Conservation (phyloP, 2,797 vertebrate genomes). For the Rhincodon typus region DNA sequence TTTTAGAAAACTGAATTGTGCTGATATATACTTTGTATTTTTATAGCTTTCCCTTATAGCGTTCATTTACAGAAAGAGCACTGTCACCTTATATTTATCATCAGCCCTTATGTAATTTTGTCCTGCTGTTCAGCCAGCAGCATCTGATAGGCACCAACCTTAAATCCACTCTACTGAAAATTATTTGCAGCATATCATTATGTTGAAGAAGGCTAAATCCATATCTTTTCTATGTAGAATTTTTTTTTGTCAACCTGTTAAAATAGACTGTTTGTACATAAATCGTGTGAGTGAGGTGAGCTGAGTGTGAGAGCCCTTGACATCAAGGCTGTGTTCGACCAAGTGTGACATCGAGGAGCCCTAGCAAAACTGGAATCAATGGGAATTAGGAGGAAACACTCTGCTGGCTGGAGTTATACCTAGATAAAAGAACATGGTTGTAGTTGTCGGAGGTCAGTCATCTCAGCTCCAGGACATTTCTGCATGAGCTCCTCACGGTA, state of each 20-base stretch:
- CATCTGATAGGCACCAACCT: background rate
- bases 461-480: no score
- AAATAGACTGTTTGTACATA: background rate
- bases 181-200: background rate
- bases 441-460: no score
- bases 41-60: background rate
- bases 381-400: no score
- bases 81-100: background rate
- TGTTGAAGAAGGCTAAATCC: background rate
- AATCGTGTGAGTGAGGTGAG: background rate
- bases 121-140: background rate
- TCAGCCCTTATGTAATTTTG: background rate
- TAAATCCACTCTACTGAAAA: background rate
- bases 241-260: background rate
- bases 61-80: background rate
- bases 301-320: no score
- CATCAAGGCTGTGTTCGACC: no score
- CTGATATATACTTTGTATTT: slow-evolving; percentile 3
- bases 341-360: no score
- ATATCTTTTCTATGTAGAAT: background rate
- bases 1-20: background rate
- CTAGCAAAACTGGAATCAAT: no score
- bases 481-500: no score
- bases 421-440: no score
- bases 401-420: no score